A percentile compares a stretch with the other conserved stretches of the same genome.
These are phyloP conservation scores for Pseudonaja textilis DNA, from an alignment of 2,113 vertebrate genomes.

Conservation along the genomic window DNA sequence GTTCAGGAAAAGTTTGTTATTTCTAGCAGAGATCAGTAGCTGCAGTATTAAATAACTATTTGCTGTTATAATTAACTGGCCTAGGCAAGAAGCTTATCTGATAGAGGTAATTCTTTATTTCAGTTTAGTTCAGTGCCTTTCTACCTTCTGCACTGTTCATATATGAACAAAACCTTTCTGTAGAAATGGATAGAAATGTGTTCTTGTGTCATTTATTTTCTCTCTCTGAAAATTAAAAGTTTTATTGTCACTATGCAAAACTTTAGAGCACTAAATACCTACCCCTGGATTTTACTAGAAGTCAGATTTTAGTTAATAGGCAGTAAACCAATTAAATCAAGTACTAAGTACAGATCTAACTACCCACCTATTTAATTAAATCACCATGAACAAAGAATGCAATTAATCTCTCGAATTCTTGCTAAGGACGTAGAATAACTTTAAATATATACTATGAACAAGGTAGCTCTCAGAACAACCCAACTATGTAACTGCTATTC, in stretches of 20 bases:
- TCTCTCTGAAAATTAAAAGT: neutral
- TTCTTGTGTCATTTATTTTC: neutral
- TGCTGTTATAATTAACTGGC: neutral
- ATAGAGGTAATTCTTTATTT: neutral
- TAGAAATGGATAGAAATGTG: neutral
- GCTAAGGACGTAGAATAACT: neutral
- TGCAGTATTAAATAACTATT: neutral
- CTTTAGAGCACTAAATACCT: neutral
- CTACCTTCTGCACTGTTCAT: no score
- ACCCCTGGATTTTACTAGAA: neutral
- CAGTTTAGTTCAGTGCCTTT: neutral
- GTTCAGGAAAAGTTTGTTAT: neutral
- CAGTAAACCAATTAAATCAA: neutral
- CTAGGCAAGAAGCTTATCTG: neutral
- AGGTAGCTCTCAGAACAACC: neutral
- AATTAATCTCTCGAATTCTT: neutral
- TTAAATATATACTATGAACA: neutral
- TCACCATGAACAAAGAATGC: neutral
- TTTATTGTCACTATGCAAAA: neutral
- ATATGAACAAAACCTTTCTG: neutral
- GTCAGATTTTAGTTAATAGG: neutral
- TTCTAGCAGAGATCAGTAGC: neutral
- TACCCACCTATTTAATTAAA: neutral
- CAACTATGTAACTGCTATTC: neutral
- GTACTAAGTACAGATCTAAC: neutral